Evolutionary conservation across 2,113 vertebrate genomes (phyloP).

Genomic region (Tapirus terrestris): DNA sequence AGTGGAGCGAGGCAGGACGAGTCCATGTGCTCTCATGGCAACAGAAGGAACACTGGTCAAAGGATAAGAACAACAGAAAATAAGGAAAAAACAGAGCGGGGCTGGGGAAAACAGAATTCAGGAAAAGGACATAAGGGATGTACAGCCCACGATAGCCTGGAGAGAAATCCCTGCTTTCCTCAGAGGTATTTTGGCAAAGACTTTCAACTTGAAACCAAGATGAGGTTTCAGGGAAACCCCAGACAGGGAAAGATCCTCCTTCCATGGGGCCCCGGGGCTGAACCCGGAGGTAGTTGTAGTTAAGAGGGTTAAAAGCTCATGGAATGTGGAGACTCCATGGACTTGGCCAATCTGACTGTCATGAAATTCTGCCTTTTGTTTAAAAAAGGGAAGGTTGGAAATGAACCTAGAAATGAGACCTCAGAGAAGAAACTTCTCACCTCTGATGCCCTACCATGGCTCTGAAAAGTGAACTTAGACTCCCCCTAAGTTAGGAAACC

Average conservation of each 20-base stretch:
- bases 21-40: too few species aligned
- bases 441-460: neutral
- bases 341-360: neutral
- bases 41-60: neutral
- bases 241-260: neutral
- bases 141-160: neutral
- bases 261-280: neutral
- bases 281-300: neutral
- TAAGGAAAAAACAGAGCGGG: neutral
- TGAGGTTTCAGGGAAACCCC: neutral
- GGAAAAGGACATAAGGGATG: neutral
- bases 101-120: neutral
- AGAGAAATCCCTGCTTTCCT: neutral
- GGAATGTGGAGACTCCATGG: neutral
- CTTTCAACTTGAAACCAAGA: conserved; percentile 4
- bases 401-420: neutral
- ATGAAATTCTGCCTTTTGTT: neutral
- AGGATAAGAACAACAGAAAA: neutral
- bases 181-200: neutral
- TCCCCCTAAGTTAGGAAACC: neutral
- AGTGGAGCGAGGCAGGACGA: neutral
- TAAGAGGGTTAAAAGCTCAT: neutral
- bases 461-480: neutral
- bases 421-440: neutral
- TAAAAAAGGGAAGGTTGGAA: neutral